Percentiles rank a stretch among this genome's conserved stretches.
Evolutionary conservation across 1,140 invertebrate genomes (phyloP).

Genomic region (Popillia japonica): DNA sequence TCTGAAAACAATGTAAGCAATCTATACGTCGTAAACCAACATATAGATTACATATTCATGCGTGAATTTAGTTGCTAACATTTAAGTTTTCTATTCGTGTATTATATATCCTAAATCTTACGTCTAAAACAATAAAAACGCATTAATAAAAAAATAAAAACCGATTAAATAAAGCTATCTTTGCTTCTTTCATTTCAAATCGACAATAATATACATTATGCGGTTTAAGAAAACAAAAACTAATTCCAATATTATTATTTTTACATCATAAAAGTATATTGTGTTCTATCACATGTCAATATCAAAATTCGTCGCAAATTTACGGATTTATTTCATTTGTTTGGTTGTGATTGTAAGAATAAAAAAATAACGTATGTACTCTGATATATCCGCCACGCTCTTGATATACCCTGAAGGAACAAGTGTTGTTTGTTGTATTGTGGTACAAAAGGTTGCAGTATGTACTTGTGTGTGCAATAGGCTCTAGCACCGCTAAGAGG

Average conservation of each 20-base stretch:
- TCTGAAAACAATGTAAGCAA: no score
- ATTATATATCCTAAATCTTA: background rate
- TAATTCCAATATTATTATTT: background rate
- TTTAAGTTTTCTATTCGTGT: background rate
- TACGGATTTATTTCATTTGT: background rate
- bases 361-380: background rate
- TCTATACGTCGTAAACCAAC: no score
- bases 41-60: no score
- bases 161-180: conserved; percentile 17
- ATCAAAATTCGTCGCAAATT: background rate
- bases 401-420: conserved; percentile 31
- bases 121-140: conserved; percentile 20
- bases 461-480: conserved; percentile 29
- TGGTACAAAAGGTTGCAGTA: conserved; percentile 29
- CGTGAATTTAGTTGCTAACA: no score
- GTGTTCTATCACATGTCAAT: conserved; percentile 4
- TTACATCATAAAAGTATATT: background rate
- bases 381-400: background rate
- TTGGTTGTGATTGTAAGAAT: background rate
- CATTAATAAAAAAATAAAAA: conserved; percentile 32
- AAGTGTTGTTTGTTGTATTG: conserved; percentile 32
- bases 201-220: no score
- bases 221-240: no score
- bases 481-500: conserved; percentile 36
- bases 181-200: background rate